These are phyloP conservation scores for Oophaga sylvatica DNA, from an alignment of 2,797 vertebrate genomes.

Conservation along the genomic window DNA sequence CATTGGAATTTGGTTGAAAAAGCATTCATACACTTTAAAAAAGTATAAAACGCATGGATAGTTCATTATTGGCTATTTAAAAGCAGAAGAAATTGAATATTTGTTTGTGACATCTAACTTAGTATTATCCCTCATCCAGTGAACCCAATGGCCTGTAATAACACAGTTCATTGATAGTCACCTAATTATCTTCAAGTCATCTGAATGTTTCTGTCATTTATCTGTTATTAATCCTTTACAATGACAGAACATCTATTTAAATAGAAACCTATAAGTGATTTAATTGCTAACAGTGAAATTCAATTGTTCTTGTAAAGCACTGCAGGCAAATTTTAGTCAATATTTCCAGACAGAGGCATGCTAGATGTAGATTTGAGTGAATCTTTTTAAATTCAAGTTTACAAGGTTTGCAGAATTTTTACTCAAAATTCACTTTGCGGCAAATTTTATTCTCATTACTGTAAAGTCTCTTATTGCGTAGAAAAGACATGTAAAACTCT, in stretches of 20 bases:
- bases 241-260: slow-evolving; percentile 11
- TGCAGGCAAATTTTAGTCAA: slow-evolving; percentile 8
- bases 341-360: not conserved
- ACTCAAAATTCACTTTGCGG: no score
- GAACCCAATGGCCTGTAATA: not conserved
- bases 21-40: not conserved
- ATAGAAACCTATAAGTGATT: not conserved
- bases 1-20: no score
- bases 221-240: slow-evolving; percentile 4
- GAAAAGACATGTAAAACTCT: no score
- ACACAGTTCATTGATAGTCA: not conserved
- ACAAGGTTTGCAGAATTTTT: no score
- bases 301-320: not conserved
- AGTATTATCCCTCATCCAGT: not conserved
- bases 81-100: not conserved
- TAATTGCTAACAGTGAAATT: slow-evolving; percentile 9
- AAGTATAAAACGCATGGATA: not conserved
- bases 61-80: not conserved
- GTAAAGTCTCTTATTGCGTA: no score
- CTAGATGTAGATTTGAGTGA: not conserved
- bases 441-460: no score
- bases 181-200: not conserved
- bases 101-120: not conserved
- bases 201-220: not conserved
- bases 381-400: no score